Evolutionary conservation across 2,113 vertebrate genomes (phyloP), one percentile per base, ranked within the genome.

Genomic region (Cisticola juncidis): DNA sequence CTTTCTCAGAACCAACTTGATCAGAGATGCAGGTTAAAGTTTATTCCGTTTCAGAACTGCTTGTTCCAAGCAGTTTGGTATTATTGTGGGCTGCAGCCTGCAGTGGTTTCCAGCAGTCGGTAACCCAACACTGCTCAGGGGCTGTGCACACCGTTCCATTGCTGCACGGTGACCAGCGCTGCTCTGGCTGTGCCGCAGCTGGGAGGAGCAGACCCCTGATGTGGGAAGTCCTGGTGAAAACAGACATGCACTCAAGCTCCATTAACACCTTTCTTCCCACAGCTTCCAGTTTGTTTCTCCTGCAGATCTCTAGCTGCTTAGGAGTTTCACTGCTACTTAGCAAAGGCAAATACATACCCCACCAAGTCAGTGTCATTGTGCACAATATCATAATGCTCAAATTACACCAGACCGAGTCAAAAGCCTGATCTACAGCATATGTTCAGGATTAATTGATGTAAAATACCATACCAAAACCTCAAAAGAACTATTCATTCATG

Each of bases 141-240:
- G 33, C 54, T 28, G 33, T 7, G 26, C 11, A 0, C 21, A 2
- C 5, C 0, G 0, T 51, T 29, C 23, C 9, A 1, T 7, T 1
- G 6, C 33, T 24, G 28, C 16, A 2, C 1, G 38, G 50, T 50
- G 0, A 0, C 5, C 4, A 28, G 50, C 1, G 13, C 19, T 2
- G 3, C 12, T 16, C 10, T 5, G 3, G 21, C 61, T 22, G 21
- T 25, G 57, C 44, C 0, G 0, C 2, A 25, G 14, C 65, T 38
- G 22, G 23, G 26, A 86, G 16, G n/a, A 51, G 26, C 38, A 68
- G 6, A 19, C 57, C 23, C 15, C 45, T 19, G 11, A 9, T 3
- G 3, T 10, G 38, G 48, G 36, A 36, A 2, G 0, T 25, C 24
- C 70, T 45, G 17, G 14, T 65, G 68, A 61, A 86, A 86, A 76